Base-by-base conservation (phyloP, 2,113 vertebrate genomes). In the Thomomys bottae region DNA sequence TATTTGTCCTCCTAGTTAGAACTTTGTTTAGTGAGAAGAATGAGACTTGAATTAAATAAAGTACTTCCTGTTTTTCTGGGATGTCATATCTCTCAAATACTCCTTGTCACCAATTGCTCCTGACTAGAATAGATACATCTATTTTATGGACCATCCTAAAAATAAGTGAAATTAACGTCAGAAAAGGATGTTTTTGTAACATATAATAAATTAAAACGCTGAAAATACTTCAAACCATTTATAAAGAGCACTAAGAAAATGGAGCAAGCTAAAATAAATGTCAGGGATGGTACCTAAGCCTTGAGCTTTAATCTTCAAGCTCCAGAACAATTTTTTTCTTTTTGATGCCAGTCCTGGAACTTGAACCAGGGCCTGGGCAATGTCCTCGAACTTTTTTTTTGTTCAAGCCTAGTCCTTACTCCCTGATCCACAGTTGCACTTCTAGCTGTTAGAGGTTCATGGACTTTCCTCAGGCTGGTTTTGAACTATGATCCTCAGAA, bases 1-100 rank as follows among this genome's bases (percentile, higher is more conserved):
- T 54, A 66, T 54, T 54, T 82, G 21, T 61, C 14, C 11, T 84
- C n/a, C n/a, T n/a, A n/a, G 0, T 42, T 89, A 30, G 57, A 2
- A 8, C 32, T 85, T 80, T 87, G 71, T 67, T 75, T 80, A 85
- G 85, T 72, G 36, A 92, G 80, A 57, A 88, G 24, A 2, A 15
- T 83, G 57, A 81, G 57, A 81, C 15, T 78, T 86, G 68, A 17
- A 24, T 66, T 82, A 42, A 17, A 42, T 24, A 63, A 68, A 63
- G 42, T 54, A 54, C 30, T 89, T 89, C 40, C 1, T 78, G 0
- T 91, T 67, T 89, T 86, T 76, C n/a, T 78, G 21, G 18, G 30
- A 23, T 90, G 11, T 81, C 79, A 40, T 76, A 30, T 85, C 68
- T 82, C 45, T 76, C 40, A 85, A 85, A 83, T 64, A 26, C 11